A percentile compares a stretch with the other conserved stretches of the same genome.
Evolutionary conservation across 2,888 invertebrate species (phyloP).

Genomic region (Leptinotarsa juncta): DNA sequence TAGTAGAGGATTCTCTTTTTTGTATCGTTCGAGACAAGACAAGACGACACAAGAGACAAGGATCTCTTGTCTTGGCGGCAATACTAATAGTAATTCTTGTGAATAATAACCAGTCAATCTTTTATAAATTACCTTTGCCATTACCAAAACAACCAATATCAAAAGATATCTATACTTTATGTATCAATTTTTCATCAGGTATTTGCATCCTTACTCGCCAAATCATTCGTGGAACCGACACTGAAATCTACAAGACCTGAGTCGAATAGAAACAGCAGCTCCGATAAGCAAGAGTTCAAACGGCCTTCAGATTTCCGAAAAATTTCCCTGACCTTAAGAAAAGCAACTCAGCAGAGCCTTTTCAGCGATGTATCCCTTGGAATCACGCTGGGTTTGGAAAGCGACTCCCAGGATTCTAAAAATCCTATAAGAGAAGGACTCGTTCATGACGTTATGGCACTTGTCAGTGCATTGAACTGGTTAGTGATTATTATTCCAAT

Average conservation of each 20-base stretch:
- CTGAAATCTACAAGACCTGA: conserved; percentile 30
- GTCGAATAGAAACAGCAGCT: background rate
- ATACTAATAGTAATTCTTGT: too few relatives aligned
- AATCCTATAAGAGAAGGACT: conserved; percentile 65
- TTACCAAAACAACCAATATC: too few relatives aligned
- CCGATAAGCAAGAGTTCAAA: conserved; percentile 49
- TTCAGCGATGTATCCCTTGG: background rate
- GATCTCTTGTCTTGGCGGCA: too few relatives aligned
- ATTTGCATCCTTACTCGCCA: conserved; percentile 69
- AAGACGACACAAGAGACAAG: too few relatives aligned
- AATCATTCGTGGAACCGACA: conserved; percentile 70
- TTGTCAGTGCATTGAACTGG: conserved; percentile 68
- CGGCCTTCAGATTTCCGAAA: conserved; percentile 72
- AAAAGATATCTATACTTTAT: background rate
- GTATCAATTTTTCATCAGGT: conserved; percentile 30
- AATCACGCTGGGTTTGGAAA: background rate
- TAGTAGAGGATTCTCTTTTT: too few relatives aligned
- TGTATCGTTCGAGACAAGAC: too few relatives aligned
- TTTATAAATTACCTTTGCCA: too few relatives aligned
- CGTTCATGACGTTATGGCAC: conserved; percentile 52
- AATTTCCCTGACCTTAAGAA: conserved; percentile 58
- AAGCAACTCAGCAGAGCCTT: background rate
- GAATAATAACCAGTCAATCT: too few relatives aligned
- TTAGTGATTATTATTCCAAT: conserved; percentile 37
- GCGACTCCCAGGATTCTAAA: conserved; percentile 18